phyloP scores from a whole-genome alignment of 2,797 vertebrate genomes.

The Euphonia xanthogaster region DNA sequence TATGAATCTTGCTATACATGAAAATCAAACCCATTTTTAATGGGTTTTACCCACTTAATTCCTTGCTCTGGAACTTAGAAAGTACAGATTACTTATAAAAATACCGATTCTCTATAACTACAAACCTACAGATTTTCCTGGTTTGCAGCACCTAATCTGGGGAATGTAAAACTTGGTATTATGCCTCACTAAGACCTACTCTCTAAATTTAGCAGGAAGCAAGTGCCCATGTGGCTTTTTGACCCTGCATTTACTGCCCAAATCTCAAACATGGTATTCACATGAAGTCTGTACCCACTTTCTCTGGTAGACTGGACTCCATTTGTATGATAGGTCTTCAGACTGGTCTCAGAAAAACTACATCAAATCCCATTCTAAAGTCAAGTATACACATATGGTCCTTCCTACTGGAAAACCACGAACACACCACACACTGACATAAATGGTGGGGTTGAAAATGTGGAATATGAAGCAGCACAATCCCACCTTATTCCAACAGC shows the following conservation, averaged over 20 bases:
- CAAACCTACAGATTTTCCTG: neutral
- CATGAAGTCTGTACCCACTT: neutral
- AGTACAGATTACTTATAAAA: neutral
- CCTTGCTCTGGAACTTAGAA: neutral
- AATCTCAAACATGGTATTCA: neutral
- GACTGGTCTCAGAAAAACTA: neutral
- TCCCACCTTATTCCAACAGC: neutral
- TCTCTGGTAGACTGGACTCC: neutral
- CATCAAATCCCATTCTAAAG: neutral
- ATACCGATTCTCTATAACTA: neutral
- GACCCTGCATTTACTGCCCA: neutral
- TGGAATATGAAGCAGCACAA: neutral
- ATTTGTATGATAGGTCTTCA: neutral
- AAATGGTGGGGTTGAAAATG: neutral
- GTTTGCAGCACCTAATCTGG: neutral
- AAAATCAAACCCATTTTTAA: neutral
- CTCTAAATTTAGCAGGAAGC: neutral
- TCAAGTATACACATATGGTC: neutral
- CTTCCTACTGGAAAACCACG: neutral
- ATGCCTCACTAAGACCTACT: neutral
- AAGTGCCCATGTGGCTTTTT: neutral
- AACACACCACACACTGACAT: neutral
- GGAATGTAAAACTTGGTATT: neutral
- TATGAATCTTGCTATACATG: neutral
- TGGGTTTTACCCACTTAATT: neutral